phyloP scores from a whole-genome alignment of 1,140 invertebrate species.

The Aethina tumida region DNA sequence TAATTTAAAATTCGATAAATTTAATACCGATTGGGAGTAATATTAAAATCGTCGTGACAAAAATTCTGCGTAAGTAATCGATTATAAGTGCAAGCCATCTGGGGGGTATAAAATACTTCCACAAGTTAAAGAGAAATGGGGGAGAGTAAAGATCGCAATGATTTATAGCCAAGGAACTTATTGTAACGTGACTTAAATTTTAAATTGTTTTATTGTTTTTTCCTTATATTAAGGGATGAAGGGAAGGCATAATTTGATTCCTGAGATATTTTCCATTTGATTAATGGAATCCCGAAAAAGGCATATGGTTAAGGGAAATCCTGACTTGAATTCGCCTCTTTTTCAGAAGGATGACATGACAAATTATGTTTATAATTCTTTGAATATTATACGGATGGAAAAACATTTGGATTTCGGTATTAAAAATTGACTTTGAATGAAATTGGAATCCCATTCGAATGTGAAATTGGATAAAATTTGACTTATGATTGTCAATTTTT shows the following conservation, averaged over 20 bases:
- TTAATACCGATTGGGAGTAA: no score
- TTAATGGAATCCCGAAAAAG: constrained; percentile 15
- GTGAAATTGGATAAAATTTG: no score
- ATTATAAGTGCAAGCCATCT: no score
- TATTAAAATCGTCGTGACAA: no score
- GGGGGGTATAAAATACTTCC: no score
- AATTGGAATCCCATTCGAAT: background rate
- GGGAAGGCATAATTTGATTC: constrained; percentile 25
- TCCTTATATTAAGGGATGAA: constrained; percentile 14
- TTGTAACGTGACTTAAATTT: constrained; percentile 31
- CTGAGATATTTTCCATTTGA: constrained; percentile 26
- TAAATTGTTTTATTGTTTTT: constrained; percentile 33
- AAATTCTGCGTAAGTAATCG: no score
- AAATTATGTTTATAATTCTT: constrained; percentile 14
- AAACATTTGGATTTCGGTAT: no score
- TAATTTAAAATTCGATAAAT: no score
- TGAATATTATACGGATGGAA: constrained; percentile 4
- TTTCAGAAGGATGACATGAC: constrained; percentile 7
- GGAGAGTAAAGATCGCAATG: constrained; percentile 24
- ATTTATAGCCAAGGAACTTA: constrained; percentile 25
- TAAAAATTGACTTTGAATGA: background rate
- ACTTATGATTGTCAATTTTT: no score
- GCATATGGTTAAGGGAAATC: constrained; percentile 4
- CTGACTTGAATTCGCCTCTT: background rate
- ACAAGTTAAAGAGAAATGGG: no score